Evolutionary conservation across 2,888 invertebrate genomes (phyloP).

Genomic region (Tiphia femorata): DNA sequence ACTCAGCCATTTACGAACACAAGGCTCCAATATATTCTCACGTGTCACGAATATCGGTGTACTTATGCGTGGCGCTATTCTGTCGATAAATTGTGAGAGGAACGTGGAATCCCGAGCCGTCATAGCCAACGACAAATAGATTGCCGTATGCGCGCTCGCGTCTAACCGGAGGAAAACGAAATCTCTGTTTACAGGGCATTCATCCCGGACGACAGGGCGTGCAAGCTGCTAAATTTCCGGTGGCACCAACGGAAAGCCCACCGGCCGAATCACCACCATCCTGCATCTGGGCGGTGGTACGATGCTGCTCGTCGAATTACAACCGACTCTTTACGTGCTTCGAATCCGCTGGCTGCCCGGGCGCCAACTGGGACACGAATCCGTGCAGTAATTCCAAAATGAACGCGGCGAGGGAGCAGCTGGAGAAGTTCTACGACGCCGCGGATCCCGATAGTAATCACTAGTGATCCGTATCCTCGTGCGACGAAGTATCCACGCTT

Average conservation of each 20-base stretch:
- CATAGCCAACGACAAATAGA: no score
- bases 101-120: no score
- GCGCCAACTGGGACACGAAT: slow-evolving; percentile 79
- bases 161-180: no score
- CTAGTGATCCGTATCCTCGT: slow-evolving; percentile 6
- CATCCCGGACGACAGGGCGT: slow-evolving; percentile 50
- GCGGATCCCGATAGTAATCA: slow-evolving; percentile 12
- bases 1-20: no score
- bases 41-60: no score
- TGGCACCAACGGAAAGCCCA: slow-evolving; percentile 69
- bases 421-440: slow-evolving; percentile 51
- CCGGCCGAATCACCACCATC: slow-evolving; percentile 70
- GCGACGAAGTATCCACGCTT: not conserved
- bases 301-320: slow-evolving; percentile 75
- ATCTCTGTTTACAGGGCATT: slow-evolving; percentile 54
- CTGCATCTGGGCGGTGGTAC: slow-evolving; percentile 82
- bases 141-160: no score
- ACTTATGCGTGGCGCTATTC: no score
- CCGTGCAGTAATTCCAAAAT: slow-evolving; percentile 78
- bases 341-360: slow-evolving; percentile 79
- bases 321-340: slow-evolving; percentile 73
- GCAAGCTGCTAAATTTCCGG: slow-evolving; percentile 50
- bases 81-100: no score
- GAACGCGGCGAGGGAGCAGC: slow-evolving; percentile 69
- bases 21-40: no score